Conservation (phyloP, 1,140 invertebrate species). For the Caenorhabditis brenneri region DNA sequence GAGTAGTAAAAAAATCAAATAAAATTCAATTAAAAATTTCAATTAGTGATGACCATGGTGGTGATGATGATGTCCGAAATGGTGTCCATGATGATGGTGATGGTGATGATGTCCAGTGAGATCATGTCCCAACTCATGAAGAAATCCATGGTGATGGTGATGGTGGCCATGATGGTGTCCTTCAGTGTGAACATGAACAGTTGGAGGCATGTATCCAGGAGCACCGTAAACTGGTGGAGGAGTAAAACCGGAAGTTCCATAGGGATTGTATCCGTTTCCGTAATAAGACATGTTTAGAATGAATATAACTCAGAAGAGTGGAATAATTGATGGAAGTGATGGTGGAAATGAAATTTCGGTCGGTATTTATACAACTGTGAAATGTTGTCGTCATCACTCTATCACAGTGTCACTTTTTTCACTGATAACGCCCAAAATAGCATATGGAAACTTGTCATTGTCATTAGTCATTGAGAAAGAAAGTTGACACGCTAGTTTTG, state of each 20-base stretch:
- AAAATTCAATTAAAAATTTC: no score
- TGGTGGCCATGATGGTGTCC: not conserved
- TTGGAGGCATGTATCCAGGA: not conserved
- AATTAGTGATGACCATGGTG: not conserved
- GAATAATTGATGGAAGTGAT: no score
- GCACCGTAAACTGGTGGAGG: not conserved
- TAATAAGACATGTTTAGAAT: slow-evolving; percentile 30
- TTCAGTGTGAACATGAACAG: not conserved
- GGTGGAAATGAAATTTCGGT: no score
- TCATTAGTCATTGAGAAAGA: no score
- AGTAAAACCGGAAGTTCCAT: not conserved
- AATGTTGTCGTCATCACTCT: no score
- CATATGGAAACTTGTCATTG: no score
- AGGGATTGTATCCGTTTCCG: slow-evolving; percentile 14
- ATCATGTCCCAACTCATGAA: not conserved
- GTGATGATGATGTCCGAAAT: not conserved
- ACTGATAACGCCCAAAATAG: no score
- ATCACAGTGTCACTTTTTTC: no score
- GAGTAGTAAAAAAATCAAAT: no score
- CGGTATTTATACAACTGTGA: no score
- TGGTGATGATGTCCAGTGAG: slow-evolving; percentile 5
- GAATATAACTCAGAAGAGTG: no score
- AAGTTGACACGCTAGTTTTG: no score
- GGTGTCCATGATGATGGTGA: not conserved
- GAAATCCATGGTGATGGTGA: not conserved